These are phyloP conservation scores for Aphaenogaster ashmeadi DNA, from an alignment of 1,140 invertebrate genomes.

Conservation along the genomic window DNA sequence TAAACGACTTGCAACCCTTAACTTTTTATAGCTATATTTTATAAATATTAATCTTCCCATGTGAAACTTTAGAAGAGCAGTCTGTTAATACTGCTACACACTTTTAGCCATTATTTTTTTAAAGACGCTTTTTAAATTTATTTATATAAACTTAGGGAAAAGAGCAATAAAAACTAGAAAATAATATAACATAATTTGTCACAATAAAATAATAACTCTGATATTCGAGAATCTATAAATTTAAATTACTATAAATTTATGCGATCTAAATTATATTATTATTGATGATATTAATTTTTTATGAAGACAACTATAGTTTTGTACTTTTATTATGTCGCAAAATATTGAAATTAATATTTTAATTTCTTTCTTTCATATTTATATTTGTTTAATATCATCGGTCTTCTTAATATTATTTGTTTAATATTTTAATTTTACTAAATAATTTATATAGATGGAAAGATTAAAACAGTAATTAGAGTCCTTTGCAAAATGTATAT, in stretches of 20 bases:
- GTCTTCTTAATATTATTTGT: no score
- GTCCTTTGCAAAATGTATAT: neutral
- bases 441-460: neutral
- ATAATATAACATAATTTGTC: conserved; percentile 1
- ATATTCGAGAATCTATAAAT: neutral
- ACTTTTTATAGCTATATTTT: neutral
- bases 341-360: conserved; percentile 21
- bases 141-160: neutral
- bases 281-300: neutral
- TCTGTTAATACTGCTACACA: neutral
- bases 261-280: neutral
- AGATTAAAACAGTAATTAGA: conserved; percentile 2
- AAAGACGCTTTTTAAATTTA: neutral
- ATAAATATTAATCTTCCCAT: neutral
- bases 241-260: neutral
- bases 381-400: no score
- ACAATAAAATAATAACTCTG: neutral
- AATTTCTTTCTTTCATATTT: no score
- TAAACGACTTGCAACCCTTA: neutral
- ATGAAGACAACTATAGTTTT: neutral
- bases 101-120: neutral
- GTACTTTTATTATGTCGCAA: neutral
- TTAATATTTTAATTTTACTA: neutral
- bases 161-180: neutral
- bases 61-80: neutral